These are phyloP conservation scores for Eristalis pertinax DNA, from an alignment of 2,888 invertebrate genomes.

Conservation along the genomic window DNA sequence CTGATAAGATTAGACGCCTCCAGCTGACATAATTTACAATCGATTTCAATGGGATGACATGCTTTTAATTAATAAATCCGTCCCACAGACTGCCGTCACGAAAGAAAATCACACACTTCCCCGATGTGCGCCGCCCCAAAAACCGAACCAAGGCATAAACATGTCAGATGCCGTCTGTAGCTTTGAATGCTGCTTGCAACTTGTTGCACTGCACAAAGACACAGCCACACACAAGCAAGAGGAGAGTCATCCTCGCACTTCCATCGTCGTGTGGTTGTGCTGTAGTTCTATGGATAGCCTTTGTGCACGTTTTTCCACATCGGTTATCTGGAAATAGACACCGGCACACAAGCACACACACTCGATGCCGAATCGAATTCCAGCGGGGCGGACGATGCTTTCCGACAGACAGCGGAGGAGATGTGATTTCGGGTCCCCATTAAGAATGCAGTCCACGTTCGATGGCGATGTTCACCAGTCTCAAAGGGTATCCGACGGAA, in stretches of 20 bases:
- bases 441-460: constrained; percentile 8
- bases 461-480: not conserved
- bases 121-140: not conserved
- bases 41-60: not conserved
- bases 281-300: constrained; percentile 6
- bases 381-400: not conserved
- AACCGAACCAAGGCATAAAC: constrained; percentile 9
- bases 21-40: constrained; percentile 17
- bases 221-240: not conserved
- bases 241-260: not conserved
- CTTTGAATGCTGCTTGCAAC: constrained; percentile 11
- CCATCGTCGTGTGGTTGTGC: not conserved
- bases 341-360: not conserved
- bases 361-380: not conserved
- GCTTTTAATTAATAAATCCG: constrained; percentile 23
- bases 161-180: constrained; percentile 19
- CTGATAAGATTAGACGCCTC: constrained; percentile 15
- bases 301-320: constrained; percentile 23
- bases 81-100: constrained; percentile 7
- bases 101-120: too few species aligned
- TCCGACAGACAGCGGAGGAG: not conserved
- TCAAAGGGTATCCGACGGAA: constrained; percentile 1
- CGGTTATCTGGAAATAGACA: constrained; percentile 33
- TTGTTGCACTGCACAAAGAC: constrained; percentile 30
- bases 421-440: constrained; percentile 21